Evolutionary conservation across 2,113 vertebrate genomes (phyloP), one percentile per base, ranked within the genome.

Genomic region (Rhinoptilus africanus): DNA sequence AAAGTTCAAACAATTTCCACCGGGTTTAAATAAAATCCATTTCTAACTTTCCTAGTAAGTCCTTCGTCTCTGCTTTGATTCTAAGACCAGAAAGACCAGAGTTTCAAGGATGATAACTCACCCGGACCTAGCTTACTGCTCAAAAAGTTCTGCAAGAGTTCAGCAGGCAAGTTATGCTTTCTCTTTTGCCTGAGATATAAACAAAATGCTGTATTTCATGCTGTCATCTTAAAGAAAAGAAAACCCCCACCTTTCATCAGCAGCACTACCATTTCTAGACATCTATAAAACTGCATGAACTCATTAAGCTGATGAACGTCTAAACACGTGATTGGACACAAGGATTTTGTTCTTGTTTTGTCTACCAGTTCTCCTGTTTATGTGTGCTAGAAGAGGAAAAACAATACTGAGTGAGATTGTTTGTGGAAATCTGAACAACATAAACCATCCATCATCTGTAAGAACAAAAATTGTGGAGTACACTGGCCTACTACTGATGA

Each of bases 401-500:
- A 89, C 93, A 95, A 92, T 92, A 96, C 82, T 80, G 89, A 98
- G 92, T 96, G 94, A 95, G 93, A 96, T 94, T 89, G 89, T 88
- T 94, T 98, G 83, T 97, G 96, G 96, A 97, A 98, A 97, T 96
- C 82, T 83, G 83, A 96, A 94, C 91, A 95, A 76, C 91, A 89
- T 93, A 97, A 97, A 86, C 96, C 95, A 97, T 92, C 95, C 94
- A 92, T 96, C 97, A 97, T 96, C 95, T 94, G 84, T 95, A 97
- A 92, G 82, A 82, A 85, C 68, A 91, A 89, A 94, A 96, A 95
- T 85, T 93, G 88, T 97, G 97, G 97, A 97, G 96, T 96, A 97
- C 97, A 98, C 97, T 98, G 98, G 97, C 97, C 98, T 98, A 98
- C 98, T 98, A 98, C 98, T 98, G 98, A 98, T 98, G 96, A 98